Percentiles rank a stretch among this genome's conserved stretches.
These are phyloP conservation scores for Petrocephalus microphthalmus DNA, from an alignment of 2,113 vertebrate species.

Conservation along the genomic window DNA sequence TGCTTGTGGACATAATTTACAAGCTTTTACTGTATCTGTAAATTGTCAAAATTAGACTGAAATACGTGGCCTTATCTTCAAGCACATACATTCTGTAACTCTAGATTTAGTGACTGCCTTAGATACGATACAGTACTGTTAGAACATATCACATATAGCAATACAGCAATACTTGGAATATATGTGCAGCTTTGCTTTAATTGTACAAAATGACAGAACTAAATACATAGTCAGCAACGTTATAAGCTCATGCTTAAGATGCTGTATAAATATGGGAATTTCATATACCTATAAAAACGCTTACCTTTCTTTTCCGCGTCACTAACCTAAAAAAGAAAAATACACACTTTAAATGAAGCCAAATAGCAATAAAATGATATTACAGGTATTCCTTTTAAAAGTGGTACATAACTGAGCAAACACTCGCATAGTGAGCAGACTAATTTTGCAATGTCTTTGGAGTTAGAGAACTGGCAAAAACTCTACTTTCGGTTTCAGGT, in stretches of 20 bases:
- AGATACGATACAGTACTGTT: not conserved
- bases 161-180: not conserved
- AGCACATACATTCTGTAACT: not conserved
- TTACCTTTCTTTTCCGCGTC: constrained; percentile 60
- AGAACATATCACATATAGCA: not conserved
- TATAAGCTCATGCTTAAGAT: not conserved
- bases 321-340: constrained; percentile 53
- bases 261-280: not conserved
- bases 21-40: not conserved
- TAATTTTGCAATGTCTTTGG: not conserved
- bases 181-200: not conserved
- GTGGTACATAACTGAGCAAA: not conserved
- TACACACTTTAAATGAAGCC: constrained; percentile 24
- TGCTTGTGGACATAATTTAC: not conserved
- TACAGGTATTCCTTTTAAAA: not conserved
- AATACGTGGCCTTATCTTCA: not conserved
- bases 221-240: not conserved
- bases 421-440: not conserved
- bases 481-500: constrained; percentile 33
- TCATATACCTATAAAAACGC: constrained; percentile 13
- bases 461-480: constrained; percentile 24
- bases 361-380: constrained; percentile 15
- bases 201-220: not conserved
- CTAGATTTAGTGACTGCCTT: not conserved
- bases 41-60: not conserved